Base-by-base conservation (phyloP, 2,888 invertebrate species). In the Hyalella azteca region DNA sequence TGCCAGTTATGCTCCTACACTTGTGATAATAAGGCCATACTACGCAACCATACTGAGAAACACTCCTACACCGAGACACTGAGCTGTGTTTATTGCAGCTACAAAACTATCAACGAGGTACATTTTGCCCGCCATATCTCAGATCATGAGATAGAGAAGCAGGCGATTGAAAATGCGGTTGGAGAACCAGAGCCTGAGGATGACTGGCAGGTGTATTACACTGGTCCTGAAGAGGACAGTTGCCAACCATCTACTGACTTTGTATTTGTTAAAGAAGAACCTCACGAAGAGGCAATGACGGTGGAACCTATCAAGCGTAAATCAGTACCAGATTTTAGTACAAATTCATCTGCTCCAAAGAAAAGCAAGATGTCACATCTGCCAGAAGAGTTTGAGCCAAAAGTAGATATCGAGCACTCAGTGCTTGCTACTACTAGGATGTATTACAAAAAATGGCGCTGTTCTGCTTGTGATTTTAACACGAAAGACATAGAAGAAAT, bases 1-100 rank as follows among this genome's bases (percentile, higher is more conserved):
- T 66, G 66, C 66, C 3, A 36, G 2, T 39, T 66, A n/a, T 66
- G 66, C 66, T 66, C 66, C 66, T 66, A 66, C 11, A 66, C 66
- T 29, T 66, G 66, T 13, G 66, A 66, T 29, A 66, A 19, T 39
- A 66, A 66, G 36, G 36, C 11, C 19, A 36, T 66, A 19, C 66
- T 66, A 4, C 13, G 19, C 4, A n/a, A 7, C 3, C 66, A 66
- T 29, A 4, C 19, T 5, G 66, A 32, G 36, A 32, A 36, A 29
- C 66, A 66, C 19, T 7, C 0, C 2, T 32, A 32, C 36, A 36
- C 39, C 3, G 39, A 66, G 66, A 66, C 66, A 19, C 29, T 36
- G 19, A 32, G 36, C 19, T 66, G 66, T 19, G n/a, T 66, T 7
- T 66, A 66, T 39, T 66, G 66, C 19, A 66, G 36, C 39, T 66